Conservation (phyloP, 1,140 invertebrate species). For the Potamilus streckersoni region DNA sequence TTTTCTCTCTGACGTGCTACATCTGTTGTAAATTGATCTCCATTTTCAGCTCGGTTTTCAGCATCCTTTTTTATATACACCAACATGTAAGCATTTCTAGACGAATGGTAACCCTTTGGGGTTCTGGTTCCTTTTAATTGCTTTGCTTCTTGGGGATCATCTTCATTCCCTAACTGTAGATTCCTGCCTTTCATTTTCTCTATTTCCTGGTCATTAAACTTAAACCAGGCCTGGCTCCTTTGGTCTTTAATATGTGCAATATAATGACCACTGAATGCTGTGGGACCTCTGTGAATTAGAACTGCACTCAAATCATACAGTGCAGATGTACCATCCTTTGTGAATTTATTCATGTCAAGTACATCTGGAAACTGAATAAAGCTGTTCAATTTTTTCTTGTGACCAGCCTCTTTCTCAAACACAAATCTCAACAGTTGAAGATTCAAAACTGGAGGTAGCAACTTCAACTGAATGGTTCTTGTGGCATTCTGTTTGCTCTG, state of each 20-base stretch:
- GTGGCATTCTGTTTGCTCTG: constrained; percentile 76
- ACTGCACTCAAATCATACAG: constrained; percentile 77
- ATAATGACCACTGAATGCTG: constrained; percentile 80
- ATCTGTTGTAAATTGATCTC: background rate
- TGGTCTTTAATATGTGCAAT: constrained; percentile 75
- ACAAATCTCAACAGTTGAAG: constrained; percentile 79
- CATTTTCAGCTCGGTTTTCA: constrained; percentile 3
- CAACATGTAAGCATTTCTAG: constrained; percentile 77
- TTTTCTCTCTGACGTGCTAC: background rate
- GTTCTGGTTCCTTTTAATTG: constrained; percentile 49
- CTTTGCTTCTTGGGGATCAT: constrained; percentile 58
- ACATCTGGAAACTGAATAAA: constrained; percentile 77
- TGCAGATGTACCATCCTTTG: constrained; percentile 7
- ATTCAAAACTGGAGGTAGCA: constrained; percentile 79
- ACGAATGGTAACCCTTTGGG: constrained; percentile 66
- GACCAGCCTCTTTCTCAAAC: constrained; percentile 76
- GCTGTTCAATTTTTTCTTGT: constrained; percentile 79
- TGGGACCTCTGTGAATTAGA: constrained; percentile 77
- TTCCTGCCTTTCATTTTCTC: constrained; percentile 74
- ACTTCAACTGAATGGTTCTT: constrained; percentile 73
- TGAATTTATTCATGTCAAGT: constrained; percentile 73
- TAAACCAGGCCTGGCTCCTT: constrained; percentile 73
- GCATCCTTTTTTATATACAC: constrained; percentile 69
- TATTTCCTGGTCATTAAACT: constrained; percentile 79
- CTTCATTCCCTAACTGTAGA: constrained; percentile 70